These are phyloP conservation scores for Piezodorus guildinii DNA, from an alignment of 1,140 invertebrate genomes.

Conservation along the genomic window DNA sequence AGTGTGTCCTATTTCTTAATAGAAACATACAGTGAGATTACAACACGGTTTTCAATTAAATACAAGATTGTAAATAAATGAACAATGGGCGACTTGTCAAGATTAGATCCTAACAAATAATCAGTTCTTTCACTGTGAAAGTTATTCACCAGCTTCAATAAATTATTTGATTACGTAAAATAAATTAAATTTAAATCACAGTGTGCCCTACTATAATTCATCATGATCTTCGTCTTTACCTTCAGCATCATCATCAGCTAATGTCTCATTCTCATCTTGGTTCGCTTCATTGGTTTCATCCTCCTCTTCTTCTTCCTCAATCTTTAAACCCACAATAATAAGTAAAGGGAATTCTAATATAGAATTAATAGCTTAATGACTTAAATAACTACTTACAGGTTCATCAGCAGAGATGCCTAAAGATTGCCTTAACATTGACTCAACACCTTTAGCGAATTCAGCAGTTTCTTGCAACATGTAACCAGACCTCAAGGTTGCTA, in stretches of 20 bases:
- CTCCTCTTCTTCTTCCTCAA: constrained; percentile 31
- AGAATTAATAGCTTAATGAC: constrained; percentile 15
- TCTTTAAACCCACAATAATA: not conserved
- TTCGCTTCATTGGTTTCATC: constrained; percentile 38
- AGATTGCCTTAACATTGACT: constrained; percentile 69
- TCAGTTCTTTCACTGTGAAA: no score
- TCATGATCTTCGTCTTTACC: constrained; percentile 36
- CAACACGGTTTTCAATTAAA: no score
- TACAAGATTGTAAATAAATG: no score
- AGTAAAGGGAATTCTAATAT: not conserved
- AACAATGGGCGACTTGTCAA: no score
- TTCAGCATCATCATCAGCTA: constrained; percentile 32
- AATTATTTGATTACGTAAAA: not conserved
- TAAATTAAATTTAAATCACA: constrained; percentile 9
- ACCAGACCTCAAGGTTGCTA: constrained; percentile 82
- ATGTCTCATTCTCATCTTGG: constrained; percentile 23
- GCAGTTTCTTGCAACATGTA: constrained; percentile 78
- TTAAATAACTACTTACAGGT: constrained; percentile 36
- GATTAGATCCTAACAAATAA: no score
- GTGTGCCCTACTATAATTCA: constrained; percentile 33
- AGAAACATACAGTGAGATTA: no score
- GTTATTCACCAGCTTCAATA: not conserved
- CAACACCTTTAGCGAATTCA: constrained; percentile 76
- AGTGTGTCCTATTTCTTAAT: no score
- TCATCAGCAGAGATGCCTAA: constrained; percentile 74